phyloP scores from a whole-genome alignment of 2,888 invertebrate species.

The Ophion ventricosus region DNA sequence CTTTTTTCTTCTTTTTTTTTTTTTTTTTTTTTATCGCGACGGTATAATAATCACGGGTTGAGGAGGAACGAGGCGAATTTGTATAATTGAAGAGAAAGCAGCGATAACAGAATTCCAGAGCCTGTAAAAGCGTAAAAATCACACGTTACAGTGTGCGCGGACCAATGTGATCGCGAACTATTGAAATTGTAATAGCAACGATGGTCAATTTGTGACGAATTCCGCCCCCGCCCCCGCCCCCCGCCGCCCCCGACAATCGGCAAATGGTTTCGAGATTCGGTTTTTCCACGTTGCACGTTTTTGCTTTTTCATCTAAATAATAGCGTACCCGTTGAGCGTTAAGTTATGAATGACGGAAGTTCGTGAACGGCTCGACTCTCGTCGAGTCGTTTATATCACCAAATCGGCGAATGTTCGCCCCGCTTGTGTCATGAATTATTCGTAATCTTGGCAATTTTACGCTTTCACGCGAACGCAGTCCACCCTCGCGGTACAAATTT shows the following conservation, averaged over 20 bases:
- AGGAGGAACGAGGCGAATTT: constrained; percentile 5
- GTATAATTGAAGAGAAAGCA: constrained; percentile 18
- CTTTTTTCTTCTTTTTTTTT: too few relatives aligned
- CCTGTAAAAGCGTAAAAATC: constrained; percentile 23
- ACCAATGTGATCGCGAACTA: constrained; percentile 20
- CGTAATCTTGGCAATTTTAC: constrained; percentile 53
- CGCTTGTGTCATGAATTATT: constrained; percentile 51
- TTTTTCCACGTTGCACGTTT: constrained; percentile 43
- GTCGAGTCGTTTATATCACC: constrained; percentile 28
- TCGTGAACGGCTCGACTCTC: constrained; percentile 35
- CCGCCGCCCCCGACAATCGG: too few relatives aligned
- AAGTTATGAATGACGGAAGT: constrained; percentile 60
- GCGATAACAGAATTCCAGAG: constrained; percentile 23
- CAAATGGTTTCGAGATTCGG: neutral
- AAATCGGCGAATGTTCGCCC: constrained; percentile 38
- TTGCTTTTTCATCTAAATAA: constrained; percentile 20
- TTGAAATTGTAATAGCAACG: constrained; percentile 43
- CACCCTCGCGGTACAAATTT: constrained; percentile 16
- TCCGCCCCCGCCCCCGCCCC: too few relatives aligned
- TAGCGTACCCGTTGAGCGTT: constrained; percentile 42
- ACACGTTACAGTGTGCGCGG: neutral
- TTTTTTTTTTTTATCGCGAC: neutral
- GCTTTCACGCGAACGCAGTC: constrained; percentile 30
- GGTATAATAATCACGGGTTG: neutral
- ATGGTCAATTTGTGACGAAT: constrained; percentile 46